These are phyloP conservation scores for Metacarcinus magister DNA, from an alignment of 2,888 invertebrate species.

Conservation along the genomic window DNA sequence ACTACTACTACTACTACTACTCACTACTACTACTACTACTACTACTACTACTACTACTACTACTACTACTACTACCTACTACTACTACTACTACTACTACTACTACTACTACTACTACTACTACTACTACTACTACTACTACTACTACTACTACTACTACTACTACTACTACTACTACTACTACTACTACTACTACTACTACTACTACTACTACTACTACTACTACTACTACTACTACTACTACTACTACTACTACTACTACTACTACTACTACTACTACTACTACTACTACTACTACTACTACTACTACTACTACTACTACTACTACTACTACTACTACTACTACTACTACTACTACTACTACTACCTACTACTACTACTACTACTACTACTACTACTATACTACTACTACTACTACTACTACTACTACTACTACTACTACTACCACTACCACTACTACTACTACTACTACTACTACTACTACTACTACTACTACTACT, in stretches of 20 bases:
- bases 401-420: not conserved
- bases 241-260: not conserved
- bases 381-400: slow-evolving; percentile 26
- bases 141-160: too few relatives aligned
- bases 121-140: not conserved
- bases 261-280: not conserved
- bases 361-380: not conserved
- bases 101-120: slow-evolving; percentile 26
- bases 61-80: not conserved
- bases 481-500: too few relatives aligned
- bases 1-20: slow-evolving; percentile 37
- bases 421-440: too few relatives aligned
- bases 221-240: too few relatives aligned
- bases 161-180: too few relatives aligned
- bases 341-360: not conserved
- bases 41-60: not conserved
- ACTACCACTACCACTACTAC: too few relatives aligned
- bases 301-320: slow-evolving; percentile 19
- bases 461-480: too few relatives aligned
- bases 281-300: slow-evolving; percentile 20
- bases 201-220: too few relatives aligned
- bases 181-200: too few relatives aligned
- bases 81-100: slow-evolving; percentile 9
- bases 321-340: slow-evolving; percentile 26
- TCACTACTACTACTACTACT: slow-evolving; percentile 1